Evolutionary conservation across 1,140 invertebrate genomes (phyloP), one percentile per base, ranked within the genome.

Genomic region (Globodera rostochiensis): DNA sequence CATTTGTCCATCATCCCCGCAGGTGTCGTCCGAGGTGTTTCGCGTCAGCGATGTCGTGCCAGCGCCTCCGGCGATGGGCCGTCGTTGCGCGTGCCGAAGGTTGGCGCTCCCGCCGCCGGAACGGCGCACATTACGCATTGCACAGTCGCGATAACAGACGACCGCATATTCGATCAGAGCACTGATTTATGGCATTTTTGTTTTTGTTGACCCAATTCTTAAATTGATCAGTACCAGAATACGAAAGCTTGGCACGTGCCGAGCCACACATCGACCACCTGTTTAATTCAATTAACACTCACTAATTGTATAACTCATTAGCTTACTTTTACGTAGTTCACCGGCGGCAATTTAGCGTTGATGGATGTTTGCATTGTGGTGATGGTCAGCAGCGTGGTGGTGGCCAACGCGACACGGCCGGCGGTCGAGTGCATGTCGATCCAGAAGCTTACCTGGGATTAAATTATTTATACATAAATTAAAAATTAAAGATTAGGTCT

Each of bases 321-420:
- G 46, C 1, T 57, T 70, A 69, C 77, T 66, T 86, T 86, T 19
- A 87, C 77, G 57, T 86, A 86, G 46, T 95, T 96, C 66, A 97
- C 96, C 50, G 96, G 96, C 81, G 96, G 96, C 83, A 97, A 92
- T 82, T 95, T 96, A 79, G 95, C 95, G 92, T 97, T 97, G 90
- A 97, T 85, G 47, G 82, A 87, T 6, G 86, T 53, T 80, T 85
- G 84, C 86, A 87, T 87, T 13, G 85, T 86, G 36, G 86, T 87
- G 53, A 79, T 80, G 15, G 84, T 85, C 19, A 85, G 70, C 50
- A 85, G 57, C 13, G 85, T 86, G 6, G 86, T 86, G 83, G 86
- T 87, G 8, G 85, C 83, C 45, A 86, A 74, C 5, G 86, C 86
- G n/a, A 86, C 85, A 15, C 85, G 73, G 53, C 85, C 85, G 25